Conservation (phyloP, 2,113 vertebrate genomes). For the Penelope pileata region DNA sequence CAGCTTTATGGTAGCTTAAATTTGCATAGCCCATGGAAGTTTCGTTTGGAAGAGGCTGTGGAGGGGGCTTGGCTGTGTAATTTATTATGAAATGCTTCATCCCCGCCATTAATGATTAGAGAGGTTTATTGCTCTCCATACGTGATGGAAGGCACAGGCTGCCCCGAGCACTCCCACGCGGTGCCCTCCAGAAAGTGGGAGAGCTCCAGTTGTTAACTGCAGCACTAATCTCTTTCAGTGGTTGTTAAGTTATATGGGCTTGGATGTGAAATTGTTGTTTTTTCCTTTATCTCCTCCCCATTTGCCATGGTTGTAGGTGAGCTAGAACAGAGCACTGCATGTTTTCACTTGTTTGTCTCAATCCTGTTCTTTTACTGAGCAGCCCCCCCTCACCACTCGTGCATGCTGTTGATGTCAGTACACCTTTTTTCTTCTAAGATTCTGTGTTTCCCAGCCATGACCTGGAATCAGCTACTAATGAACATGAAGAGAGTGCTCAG, state of each 20-base stretch:
- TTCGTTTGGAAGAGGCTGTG: background rate
- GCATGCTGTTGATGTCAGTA: background rate
- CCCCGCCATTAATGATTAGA: background rate
- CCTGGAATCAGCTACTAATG: background rate
- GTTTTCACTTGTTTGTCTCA: background rate
- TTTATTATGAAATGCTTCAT: background rate
- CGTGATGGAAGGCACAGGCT: background rate
- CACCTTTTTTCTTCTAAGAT: background rate
- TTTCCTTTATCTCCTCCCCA: background rate
- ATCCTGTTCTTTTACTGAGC: background rate
- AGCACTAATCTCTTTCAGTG: background rate
- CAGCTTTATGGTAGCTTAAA: background rate
- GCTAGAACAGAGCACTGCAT: background rate
- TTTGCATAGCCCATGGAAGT: background rate
- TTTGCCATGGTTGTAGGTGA: background rate
- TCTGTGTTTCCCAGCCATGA: background rate
- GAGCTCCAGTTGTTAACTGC: background rate
- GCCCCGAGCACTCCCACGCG: fast-evolving
- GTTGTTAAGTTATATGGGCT: background rate
- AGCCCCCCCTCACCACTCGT: background rate
- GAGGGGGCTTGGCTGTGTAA: background rate
- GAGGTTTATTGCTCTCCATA: background rate
- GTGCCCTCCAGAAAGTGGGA: background rate
- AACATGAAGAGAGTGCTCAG: background rate
- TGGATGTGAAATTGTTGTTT: background rate